A percentile compares a stretch with the other conserved stretches of the same genome.
These are phyloP conservation scores for Eulithis prunata DNA, from an alignment of 2,888 invertebrate species.

Conservation along the genomic window DNA sequence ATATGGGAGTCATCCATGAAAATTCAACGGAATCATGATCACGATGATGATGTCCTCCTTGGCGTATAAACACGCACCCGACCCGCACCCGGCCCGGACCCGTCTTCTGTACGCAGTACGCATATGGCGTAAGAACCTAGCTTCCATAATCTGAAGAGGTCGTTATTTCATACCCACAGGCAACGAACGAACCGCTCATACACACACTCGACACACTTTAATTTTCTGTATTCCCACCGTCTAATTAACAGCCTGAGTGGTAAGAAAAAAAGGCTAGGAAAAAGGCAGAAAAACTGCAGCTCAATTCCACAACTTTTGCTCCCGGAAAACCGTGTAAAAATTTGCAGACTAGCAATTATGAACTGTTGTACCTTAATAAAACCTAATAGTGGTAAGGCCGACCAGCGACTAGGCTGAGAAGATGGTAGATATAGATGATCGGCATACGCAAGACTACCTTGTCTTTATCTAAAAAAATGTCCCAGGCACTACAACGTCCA, in stretches of 20 bases:
- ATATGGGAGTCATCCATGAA: no score
- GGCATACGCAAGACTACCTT: no score
- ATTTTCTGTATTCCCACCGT: constrained; percentile 22
- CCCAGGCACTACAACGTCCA: no score
- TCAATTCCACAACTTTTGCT: constrained; percentile 31
- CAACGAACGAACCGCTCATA: constrained; percentile 13
- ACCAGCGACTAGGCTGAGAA: no score
- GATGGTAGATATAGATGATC: no score
- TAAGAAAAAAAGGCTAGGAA: constrained; percentile 27
- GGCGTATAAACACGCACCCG: no score
- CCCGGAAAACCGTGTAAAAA: constrained; percentile 32
- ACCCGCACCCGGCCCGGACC: no score
- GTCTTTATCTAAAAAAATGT: no score
- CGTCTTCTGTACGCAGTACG: no score
- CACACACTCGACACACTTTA: constrained; percentile 28
- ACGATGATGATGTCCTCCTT: no score
- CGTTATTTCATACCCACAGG: constrained; percentile 15
- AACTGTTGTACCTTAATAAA: background rate
- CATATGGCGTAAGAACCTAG: background rate
- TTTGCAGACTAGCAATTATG: constrained; percentile 12
- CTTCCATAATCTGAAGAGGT: constrained; percentile 7
- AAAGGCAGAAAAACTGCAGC: constrained; percentile 34
- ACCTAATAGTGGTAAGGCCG: no score
- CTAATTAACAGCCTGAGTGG: constrained; percentile 40
- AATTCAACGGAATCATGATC: no score